Conservation (phyloP, 2,113 vertebrate genomes). For the Physeter macrocephalus region DNA sequence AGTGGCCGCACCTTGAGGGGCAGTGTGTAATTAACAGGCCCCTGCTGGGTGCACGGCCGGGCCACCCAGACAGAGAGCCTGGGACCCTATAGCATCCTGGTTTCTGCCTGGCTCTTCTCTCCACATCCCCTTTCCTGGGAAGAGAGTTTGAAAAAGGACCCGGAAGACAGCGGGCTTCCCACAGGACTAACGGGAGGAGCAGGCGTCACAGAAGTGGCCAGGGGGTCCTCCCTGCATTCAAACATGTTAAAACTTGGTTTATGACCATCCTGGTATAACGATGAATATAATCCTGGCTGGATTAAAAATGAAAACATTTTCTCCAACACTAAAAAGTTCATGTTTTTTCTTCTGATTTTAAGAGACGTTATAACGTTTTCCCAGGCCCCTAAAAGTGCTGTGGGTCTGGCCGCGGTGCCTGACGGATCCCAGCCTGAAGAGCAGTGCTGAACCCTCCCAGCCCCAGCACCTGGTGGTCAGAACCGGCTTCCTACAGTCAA, state of each 20-base stretch:
- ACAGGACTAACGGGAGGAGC: fast-evolving
- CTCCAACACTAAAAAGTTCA: background rate
- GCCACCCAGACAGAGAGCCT: fast-evolving
- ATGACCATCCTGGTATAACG: background rate
- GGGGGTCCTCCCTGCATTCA: background rate
- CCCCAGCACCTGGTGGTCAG: background rate
- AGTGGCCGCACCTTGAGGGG: fast-evolving
- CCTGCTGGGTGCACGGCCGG: background rate
- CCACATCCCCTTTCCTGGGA: background rate
- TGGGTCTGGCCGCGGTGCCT: background rate
- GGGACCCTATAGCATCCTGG: fast-evolving
- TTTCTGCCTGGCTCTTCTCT: background rate
- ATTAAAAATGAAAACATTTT: background rate
- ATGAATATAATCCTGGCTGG: background rate
- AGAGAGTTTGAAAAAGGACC: background rate
- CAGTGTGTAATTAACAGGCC: fast-evolving
- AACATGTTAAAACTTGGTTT: background rate
- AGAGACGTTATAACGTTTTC: background rate
- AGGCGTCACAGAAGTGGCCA: background rate
- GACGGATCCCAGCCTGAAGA: background rate
- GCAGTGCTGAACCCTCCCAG: fast-evolving
- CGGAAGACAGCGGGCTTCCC: background rate
- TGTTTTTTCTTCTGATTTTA: background rate
- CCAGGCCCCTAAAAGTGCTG: background rate
- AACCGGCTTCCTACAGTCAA: background rate